phyloP scores from a whole-genome alignment of 2,113 vertebrate genomes.

The Trichechus manatus region DNA sequence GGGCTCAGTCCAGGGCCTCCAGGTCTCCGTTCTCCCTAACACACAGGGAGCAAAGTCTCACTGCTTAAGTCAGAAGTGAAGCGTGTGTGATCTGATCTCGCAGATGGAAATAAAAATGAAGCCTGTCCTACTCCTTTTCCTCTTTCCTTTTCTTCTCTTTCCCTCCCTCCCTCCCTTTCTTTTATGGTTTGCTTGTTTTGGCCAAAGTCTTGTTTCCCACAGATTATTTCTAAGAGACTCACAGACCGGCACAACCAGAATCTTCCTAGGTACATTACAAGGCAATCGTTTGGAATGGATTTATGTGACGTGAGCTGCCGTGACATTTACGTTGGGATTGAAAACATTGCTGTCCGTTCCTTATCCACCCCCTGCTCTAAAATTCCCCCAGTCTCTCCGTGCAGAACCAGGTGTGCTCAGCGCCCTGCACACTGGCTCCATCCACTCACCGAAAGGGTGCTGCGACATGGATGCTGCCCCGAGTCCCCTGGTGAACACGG shows the following conservation, averaged over 20 bases:
- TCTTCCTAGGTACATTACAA: background rate
- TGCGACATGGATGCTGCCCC: fast-evolving
- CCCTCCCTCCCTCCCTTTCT: background rate
- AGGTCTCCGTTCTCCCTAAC: too few relatives aligned
- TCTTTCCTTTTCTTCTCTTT: too few relatives aligned
- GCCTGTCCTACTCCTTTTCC: background rate
- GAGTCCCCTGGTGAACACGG: too few relatives aligned
- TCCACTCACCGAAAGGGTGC: background rate
- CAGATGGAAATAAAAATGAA: background rate
- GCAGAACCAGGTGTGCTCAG: background rate
- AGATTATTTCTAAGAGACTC: background rate
- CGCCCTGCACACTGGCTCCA: too few relatives aligned
- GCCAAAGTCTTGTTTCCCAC: background rate
- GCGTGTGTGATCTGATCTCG: background rate
- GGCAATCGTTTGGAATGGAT: background rate
- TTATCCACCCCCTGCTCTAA: too few relatives aligned
- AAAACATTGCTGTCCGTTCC: background rate
- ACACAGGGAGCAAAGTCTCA: too few relatives aligned
- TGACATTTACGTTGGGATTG: background rate
- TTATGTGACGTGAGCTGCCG: too few relatives aligned
- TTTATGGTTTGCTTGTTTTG: background rate
- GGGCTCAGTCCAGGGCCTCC: too few relatives aligned
- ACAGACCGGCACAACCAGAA: background rate
- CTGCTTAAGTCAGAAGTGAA: background rate
- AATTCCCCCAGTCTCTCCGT: background rate